phyloP scores from a whole-genome alignment of 2,888 invertebrate species.

The Oxyscelio sp. region DNA sequence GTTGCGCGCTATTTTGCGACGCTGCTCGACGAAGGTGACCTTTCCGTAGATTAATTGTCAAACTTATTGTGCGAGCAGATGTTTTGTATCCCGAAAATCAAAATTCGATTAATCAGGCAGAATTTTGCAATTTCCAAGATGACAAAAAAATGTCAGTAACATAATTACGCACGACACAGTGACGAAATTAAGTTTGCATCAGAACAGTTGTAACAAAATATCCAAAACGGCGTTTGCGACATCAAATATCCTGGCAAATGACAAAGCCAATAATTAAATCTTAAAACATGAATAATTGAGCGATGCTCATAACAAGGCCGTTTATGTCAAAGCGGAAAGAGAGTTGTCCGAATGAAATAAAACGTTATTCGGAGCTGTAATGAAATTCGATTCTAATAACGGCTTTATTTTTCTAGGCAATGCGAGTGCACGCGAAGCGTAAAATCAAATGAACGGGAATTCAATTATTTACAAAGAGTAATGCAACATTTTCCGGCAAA shows the following conservation, averaged over 20 bases:
- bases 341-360: constrained; percentile 34
- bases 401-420: constrained; percentile 65
- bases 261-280: constrained; percentile 69
- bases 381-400: constrained; percentile 64
- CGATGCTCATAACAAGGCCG: constrained; percentile 26
- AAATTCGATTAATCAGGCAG: constrained; percentile 8
- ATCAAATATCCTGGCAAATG: constrained; percentile 52
- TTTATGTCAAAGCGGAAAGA: constrained; percentile 55
- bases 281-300: constrained; percentile 57
- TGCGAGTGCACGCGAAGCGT: constrained; percentile 42
- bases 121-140: constrained; percentile 25
- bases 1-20: too few relatives aligned
- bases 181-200: constrained; percentile 48
- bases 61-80: neutral
- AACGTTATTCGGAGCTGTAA: constrained; percentile 51
- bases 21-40: neutral
- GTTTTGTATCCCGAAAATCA: neutral
- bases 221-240: constrained; percentile 33
- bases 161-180: constrained; percentile 15
- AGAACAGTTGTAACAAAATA: constrained; percentile 43
- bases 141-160: constrained; percentile 21
- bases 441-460: constrained; percentile 62
- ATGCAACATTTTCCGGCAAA: constrained; percentile 40
- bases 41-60: neutral
- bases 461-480: constrained; percentile 62